phyloP scores from a whole-genome alignment of 1,140 invertebrate genomes.

The Acromyrmex echinatior region DNA sequence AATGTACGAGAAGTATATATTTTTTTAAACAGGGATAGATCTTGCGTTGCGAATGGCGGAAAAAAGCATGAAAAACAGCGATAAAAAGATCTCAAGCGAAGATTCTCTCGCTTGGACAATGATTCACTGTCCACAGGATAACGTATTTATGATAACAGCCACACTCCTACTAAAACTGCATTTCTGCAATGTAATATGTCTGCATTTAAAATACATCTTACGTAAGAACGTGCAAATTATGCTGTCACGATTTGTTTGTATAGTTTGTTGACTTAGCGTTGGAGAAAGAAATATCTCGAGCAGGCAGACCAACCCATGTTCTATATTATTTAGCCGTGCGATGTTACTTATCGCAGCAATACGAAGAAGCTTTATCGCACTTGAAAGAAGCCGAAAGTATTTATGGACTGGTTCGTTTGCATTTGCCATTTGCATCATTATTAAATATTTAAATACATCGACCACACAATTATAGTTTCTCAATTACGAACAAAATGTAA shows the following conservation, averaged over 20 bases:
- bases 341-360: constrained; percentile 71
- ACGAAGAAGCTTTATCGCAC: constrained; percentile 71
- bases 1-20: not conserved
- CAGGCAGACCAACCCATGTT: constrained; percentile 56
- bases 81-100: constrained; percentile 39
- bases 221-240: not conserved
- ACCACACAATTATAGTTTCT: not conserved
- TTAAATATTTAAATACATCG: not conserved
- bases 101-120: constrained; percentile 75
- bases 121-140: constrained; percentile 60
- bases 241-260: not conserved
- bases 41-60: constrained; percentile 72
- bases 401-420: constrained; percentile 72
- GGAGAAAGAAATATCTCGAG: constrained; percentile 68
- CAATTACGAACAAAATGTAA: not conserved
- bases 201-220: not conserved
- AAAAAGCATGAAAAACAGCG: constrained; percentile 73
- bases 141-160: constrained; percentile 64
- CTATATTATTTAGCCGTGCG: constrained; percentile 76
- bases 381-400: constrained; percentile 68
- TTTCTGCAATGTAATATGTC: constrained; percentile 71
- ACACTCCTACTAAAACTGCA: constrained; percentile 74
- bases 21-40: constrained; percentile 70
- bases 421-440: constrained; percentile 5
- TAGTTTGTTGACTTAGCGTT: constrained; percentile 77